Evolutionary conservation across 2,888 invertebrate species (phyloP).

Genomic region (Aporophyla nigra): DNA sequence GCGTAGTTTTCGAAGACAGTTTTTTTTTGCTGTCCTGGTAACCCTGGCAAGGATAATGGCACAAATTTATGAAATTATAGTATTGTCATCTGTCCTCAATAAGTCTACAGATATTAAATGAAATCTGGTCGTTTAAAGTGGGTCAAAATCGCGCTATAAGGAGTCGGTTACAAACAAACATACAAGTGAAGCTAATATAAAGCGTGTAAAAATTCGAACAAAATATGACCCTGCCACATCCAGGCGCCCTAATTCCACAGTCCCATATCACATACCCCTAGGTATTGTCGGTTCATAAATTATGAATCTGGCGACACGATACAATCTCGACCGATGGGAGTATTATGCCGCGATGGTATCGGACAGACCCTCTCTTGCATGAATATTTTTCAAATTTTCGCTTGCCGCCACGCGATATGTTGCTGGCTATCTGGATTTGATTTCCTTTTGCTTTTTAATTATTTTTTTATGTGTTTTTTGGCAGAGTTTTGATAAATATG

Average conservation of each 20-base stretch:
- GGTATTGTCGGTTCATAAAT: constrained; percentile 85
- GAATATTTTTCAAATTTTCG: constrained; percentile 76
- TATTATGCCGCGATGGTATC: constrained; percentile 84
- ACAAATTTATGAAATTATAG: too few species aligned
- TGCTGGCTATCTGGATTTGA: constrained; percentile 20
- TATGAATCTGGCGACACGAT: constrained; percentile 85
- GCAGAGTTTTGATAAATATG: background rate
- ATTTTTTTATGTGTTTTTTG: background rate
- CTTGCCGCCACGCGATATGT: constrained; percentile 52
- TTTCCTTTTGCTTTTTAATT: constrained; percentile 15
- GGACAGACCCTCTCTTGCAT: constrained; percentile 47
- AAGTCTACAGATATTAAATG: too few species aligned
- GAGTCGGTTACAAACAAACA: too few species aligned
- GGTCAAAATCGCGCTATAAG: too few species aligned
- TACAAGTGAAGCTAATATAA: too few species aligned
- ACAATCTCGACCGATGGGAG: constrained; percentile 86
- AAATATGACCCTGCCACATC: constrained; percentile 35
- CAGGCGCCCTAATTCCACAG: constrained; percentile 56
- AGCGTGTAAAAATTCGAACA: background rate
- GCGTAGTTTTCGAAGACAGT: too few species aligned
- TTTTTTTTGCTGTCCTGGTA: too few species aligned
- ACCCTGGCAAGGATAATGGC: too few species aligned
- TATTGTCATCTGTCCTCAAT: too few species aligned
- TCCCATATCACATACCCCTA: constrained; percentile 74
- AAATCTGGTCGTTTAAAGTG: too few species aligned